phyloP scores from a whole-genome alignment of 2,797 vertebrate species.

The Sebastes ruberrimus region DNA sequence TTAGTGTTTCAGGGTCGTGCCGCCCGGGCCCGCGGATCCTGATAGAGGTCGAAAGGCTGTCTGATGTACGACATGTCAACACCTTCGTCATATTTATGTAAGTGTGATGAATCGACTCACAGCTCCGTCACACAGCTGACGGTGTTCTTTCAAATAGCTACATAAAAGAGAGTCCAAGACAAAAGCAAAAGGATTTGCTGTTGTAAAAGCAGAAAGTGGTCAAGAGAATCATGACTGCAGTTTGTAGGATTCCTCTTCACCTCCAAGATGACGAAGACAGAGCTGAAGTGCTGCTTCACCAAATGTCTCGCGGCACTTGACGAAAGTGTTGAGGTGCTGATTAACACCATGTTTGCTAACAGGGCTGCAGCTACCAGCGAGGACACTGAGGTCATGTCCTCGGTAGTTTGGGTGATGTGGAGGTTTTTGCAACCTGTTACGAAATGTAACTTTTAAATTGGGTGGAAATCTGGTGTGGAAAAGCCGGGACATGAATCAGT shows the following conservation, averaged over 20 bases:
- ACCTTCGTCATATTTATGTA: slow-evolving; percentile 50
- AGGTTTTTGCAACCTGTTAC: not conserved
- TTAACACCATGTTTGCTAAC: not conserved
- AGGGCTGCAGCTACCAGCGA: not conserved
- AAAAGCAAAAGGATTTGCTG: not conserved
- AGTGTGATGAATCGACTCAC: slow-evolving; percentile 41
- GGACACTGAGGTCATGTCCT: not conserved
- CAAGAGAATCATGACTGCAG: not conserved
- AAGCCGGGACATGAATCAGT: not conserved
- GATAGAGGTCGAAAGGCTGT: slow-evolving; percentile 57
- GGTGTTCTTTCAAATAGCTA: slow-evolving; percentile 12
- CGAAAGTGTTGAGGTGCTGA: not conserved
- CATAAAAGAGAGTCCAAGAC: not conserved
- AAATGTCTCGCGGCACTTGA: not conserved
- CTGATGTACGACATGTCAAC: slow-evolving; percentile 44
- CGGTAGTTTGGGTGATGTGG: not conserved
- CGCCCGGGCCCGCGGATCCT: slow-evolving; percentile 11
- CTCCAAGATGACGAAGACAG: not conserved
- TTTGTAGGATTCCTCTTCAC: not conserved
- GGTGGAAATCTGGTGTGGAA: not conserved
- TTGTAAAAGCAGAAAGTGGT: not conserved
- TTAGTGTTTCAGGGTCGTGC: not conserved
- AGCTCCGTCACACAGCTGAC: slow-evolving; percentile 28
- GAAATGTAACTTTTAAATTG: not conserved
- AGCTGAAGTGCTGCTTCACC: not conserved